A percentile compares a stretch with the other conserved stretches of the same genome.
Conservation (phyloP, 2,797 vertebrate species). For the Ptychadena robeensis region DNA sequence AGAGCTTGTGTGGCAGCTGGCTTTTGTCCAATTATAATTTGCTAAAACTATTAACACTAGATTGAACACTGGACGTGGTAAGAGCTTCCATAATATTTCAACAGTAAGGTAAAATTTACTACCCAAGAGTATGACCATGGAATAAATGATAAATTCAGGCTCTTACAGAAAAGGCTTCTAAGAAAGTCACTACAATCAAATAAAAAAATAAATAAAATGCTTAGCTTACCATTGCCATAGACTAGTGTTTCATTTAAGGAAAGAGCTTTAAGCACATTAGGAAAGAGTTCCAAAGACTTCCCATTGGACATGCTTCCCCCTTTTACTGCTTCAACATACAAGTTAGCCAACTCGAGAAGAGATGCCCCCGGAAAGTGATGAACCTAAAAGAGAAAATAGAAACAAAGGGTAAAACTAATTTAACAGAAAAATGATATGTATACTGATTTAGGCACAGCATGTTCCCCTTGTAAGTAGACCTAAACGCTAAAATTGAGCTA, state of each 20-base stretch:
- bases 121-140: too few species aligned
- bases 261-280: slow-evolving; percentile 87
- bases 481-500: too few species aligned
- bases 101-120: too few species aligned
- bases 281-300: slow-evolving; percentile 93
- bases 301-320: slow-evolving; percentile 83
- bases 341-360: slow-evolving; percentile 82
- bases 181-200: neutral
- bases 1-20: too few species aligned
- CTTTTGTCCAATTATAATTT: too few species aligned
- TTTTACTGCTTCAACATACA: slow-evolving; percentile 87
- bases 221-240: slow-evolving; percentile 85
- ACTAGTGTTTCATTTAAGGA: slow-evolving; percentile 80
- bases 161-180: neutral
- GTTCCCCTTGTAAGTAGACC: too few species aligned
- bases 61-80: too few species aligned
- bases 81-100: too few species aligned
- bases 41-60: too few species aligned
- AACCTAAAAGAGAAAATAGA: slow-evolving; percentile 73
- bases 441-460: neutral
- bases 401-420: neutral
- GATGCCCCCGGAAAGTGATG: slow-evolving; percentile 80
- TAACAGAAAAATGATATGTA: too few species aligned
- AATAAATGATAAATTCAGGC: too few species aligned
- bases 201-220: too few species aligned